Evolutionary conservation across 2,113 vertebrate genomes (phyloP), one percentile per base, ranked within the genome.

Genomic region (Gopherus flavomarginatus): DNA sequence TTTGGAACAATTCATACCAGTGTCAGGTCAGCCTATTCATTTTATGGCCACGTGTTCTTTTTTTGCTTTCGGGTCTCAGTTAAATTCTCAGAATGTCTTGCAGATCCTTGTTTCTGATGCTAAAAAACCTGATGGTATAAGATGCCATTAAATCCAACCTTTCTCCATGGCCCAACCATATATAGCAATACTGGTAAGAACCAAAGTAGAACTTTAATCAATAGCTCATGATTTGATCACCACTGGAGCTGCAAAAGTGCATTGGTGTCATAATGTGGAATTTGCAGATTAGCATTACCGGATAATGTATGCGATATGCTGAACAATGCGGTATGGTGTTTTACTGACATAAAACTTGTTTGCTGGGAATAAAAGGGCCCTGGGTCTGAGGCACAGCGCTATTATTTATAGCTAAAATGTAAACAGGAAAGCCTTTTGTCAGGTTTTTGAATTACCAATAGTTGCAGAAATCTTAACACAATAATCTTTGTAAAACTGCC

Each of bases 401-500:
- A 90, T 95, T 98, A 97, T 98, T 98, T 98, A 97, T 97, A 97
- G 96, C 91, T 85, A 97, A 94, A 96, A 97, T 96, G 97, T 97
- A 97, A 98, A 95, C 87, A 94, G 87, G 88, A 92, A 98, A 94
- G 87, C 90, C 93, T 90, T 97, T 62, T 72, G 97, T 97, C 97
- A 97, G 91, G 98, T 97, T 97, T 90, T 93, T 94, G 96, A 98
- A 98, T 97, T 97, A 97, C 88, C 92, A 97, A 96, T 96, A 97
- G 94, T 97, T 97, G 96, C 95, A 97, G 96, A 98, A 98, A 96
- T 97, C 97, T 98, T 96, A 97, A 97, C 93, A 98, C 94, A 98
- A 97, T 53, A 79, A 96, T 95, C 95, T 97, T 98, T 96, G 88
- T 97, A 98, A 95, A 95, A 97, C 94, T 96, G 96, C 89, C 92